phyloP scores from a whole-genome alignment of 2,888 invertebrate species.

The Doris montereyensis region DNA sequence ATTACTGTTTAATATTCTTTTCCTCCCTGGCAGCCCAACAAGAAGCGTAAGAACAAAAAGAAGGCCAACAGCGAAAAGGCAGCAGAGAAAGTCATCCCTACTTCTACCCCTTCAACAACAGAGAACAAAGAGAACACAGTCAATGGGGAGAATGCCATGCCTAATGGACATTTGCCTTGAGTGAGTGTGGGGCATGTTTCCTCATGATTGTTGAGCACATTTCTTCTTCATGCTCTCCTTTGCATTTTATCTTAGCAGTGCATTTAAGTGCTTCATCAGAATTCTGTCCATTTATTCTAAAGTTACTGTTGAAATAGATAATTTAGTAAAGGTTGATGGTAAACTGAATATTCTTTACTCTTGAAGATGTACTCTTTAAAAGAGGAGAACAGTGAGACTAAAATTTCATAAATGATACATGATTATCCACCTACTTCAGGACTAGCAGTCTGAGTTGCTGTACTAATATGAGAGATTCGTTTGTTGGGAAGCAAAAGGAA shows the following conservation, averaged over 20 bases:
- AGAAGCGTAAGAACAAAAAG: slow-evolving; percentile 64
- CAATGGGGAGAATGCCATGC: slow-evolving; percentile 33
- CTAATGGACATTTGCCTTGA: slow-evolving; percentile 38
- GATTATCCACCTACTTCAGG: too few relatives aligned
- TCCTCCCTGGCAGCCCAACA: slow-evolving; percentile 51
- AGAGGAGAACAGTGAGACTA: too few relatives aligned
- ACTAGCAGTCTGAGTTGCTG: too few relatives aligned
- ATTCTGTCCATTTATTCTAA: background rate
- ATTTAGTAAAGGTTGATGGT: too few relatives aligned
- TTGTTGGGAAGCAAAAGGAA: too few relatives aligned
- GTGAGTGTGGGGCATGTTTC: slow-evolving; percentile 26
- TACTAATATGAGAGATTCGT: too few relatives aligned
- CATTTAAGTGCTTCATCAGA: background rate
- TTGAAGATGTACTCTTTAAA: too few relatives aligned
- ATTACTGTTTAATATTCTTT: background rate
- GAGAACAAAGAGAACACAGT: slow-evolving; percentile 11
- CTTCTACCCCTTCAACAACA: slow-evolving; percentile 2
- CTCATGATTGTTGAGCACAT: too few relatives aligned
- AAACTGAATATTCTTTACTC: too few relatives aligned
- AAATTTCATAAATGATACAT: too few relatives aligned
- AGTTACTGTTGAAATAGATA: too few relatives aligned
- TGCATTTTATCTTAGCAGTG: background rate
- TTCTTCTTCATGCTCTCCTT: too few relatives aligned
- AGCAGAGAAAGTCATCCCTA: slow-evolving; percentile 30
- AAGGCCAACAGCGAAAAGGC: slow-evolving; percentile 45